These are phyloP conservation scores for Oppia nitens DNA, from an alignment of 1,140 invertebrate species.

Conservation along the genomic window DNA sequence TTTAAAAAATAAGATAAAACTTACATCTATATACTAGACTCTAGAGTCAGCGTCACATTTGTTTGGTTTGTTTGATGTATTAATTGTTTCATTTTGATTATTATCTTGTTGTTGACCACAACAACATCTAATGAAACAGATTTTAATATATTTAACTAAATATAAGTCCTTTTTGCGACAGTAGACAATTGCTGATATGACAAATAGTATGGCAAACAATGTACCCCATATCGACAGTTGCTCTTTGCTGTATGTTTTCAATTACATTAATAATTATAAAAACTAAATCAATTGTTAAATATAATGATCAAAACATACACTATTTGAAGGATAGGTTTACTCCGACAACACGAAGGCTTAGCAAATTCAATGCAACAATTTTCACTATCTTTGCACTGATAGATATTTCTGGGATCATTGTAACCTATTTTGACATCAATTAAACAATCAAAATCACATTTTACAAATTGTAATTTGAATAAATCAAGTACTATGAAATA, in stretches of 20 bases:
- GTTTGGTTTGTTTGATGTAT: too few relatives aligned
- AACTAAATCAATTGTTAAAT: conserved; percentile 1
- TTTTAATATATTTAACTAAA: conserved; percentile 14
- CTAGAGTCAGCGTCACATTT: too few relatives aligned
- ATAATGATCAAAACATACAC: conserved; percentile 21
- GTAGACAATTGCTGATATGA: conserved; percentile 21
- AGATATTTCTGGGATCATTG: conserved; percentile 22
- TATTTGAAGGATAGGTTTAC: conserved; percentile 20
- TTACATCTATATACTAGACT: too few relatives aligned
- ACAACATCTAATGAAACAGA: background rate
- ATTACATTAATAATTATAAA: background rate
- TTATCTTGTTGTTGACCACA: conserved; percentile 1
- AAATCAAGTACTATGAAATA: background rate
- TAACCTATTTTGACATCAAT: conserved; percentile 19
- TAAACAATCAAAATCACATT: conserved; percentile 17
- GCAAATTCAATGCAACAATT: conserved; percentile 23
- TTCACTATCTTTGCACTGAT: conserved; percentile 19
- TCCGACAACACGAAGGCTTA: conserved; percentile 23
- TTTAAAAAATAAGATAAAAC: too few relatives aligned
- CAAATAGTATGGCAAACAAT: conserved; percentile 21
- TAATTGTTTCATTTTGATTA: too few relatives aligned
- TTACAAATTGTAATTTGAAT: background rate
- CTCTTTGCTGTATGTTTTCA: conserved; percentile 17
- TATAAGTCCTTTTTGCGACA: conserved; percentile 22
- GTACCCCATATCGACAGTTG: conserved; percentile 23